phyloP scores from a whole-genome alignment of 2,888 invertebrate species.

The Macropis europaea region DNA sequence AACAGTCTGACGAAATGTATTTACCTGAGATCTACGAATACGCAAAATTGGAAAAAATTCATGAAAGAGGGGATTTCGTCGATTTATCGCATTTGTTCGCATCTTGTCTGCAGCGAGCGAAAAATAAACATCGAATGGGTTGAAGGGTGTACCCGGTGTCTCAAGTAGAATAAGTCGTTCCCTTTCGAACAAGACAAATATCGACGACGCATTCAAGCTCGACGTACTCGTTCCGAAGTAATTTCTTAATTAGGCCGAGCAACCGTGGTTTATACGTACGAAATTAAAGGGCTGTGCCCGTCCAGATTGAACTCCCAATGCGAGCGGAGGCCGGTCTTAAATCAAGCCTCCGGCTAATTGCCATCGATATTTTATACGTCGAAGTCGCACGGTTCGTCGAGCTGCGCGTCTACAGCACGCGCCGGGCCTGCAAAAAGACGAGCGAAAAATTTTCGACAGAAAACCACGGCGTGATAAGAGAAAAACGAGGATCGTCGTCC shows the following conservation, averaged over 20 bases:
- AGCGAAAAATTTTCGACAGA: conserved; percentile 31
- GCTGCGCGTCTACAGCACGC: conserved; percentile 36
- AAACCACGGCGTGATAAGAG: background rate
- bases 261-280: conserved; percentile 18
- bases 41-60: no score
- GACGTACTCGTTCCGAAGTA: conserved; percentile 7
- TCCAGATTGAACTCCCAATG: conserved; percentile 35
- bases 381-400: background rate
- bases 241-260: conserved; percentile 50
- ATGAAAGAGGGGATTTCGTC: no score
- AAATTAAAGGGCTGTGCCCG: conserved; percentile 45
- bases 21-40: no score
- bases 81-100: no score
- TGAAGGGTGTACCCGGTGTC: no score
- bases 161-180: background rate
- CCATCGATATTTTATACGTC: conserved; percentile 55
- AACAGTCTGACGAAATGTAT: no score
- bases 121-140: no score
- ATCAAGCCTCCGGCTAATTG: conserved; percentile 59
- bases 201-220: background rate
- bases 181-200: conserved; percentile 9
- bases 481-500: background rate
- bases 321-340: conserved; percentile 51
- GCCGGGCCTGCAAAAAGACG: conserved; percentile 18
- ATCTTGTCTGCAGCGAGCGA: no score